Conservation (phyloP, 2,797 vertebrate species). For the Discoglossus pictus region DNA sequence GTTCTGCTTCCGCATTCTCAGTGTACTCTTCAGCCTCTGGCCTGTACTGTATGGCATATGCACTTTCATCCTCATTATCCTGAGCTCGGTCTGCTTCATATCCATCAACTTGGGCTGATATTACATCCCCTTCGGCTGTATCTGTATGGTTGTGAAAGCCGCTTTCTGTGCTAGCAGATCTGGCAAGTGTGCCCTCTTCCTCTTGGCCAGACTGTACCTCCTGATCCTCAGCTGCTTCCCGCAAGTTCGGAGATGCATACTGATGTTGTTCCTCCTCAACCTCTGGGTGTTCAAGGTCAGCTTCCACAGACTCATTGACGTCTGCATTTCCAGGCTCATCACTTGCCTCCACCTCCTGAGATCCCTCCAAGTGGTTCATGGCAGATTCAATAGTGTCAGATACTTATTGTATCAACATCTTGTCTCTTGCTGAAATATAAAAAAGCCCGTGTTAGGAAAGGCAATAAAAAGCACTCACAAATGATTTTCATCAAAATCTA, state of each 20-base stretch:
- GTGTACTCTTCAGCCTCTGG: slow-evolving; percentile 89
- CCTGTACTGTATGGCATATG: slow-evolving; percentile 76
- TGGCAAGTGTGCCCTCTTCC: slow-evolving; percentile 78
- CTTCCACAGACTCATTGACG: slow-evolving; percentile 80
- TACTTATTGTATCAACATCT: slow-evolving; percentile 71
- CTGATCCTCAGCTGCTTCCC: slow-evolving; percentile 72
- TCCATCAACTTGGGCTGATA: slow-evolving; percentile 70
- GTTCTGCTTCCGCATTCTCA: slow-evolving; percentile 85
- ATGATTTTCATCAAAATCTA: background rate
- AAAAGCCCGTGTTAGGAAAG: slow-evolving; percentile 9
- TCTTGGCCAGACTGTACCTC: slow-evolving; percentile 69
- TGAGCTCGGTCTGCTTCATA: slow-evolving; percentile 71
- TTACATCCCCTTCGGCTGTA: slow-evolving; percentile 87
- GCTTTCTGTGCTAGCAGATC: slow-evolving; percentile 92
- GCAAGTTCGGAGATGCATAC: slow-evolving; percentile 66
- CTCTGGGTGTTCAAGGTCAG: slow-evolving; percentile 75
- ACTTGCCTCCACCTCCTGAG: slow-evolving; percentile 70
- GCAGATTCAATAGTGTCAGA: slow-evolving; percentile 59
- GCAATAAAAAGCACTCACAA: background rate
- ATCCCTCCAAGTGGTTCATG: slow-evolving; percentile 82
- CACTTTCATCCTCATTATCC: slow-evolving; percentile 78
- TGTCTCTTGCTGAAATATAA: slow-evolving; percentile 62
- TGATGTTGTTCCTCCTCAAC: slow-evolving; percentile 67
- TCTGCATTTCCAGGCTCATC: slow-evolving; percentile 72
- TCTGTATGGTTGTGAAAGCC: slow-evolving; percentile 95